Base-by-base conservation (phyloP, 2,888 invertebrate species). In the Athalia circularis region DNA sequence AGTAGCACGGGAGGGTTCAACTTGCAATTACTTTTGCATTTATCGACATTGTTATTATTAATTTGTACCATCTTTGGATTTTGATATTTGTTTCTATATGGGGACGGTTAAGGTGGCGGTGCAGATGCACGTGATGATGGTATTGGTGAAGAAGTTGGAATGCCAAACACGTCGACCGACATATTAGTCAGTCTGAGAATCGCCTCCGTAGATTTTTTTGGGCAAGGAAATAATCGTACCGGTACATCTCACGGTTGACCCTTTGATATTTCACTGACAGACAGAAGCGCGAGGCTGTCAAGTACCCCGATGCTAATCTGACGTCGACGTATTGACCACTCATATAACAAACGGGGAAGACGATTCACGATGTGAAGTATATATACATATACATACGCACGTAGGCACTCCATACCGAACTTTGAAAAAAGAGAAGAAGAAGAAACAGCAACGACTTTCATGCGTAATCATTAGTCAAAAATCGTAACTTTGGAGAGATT, bases 241-340 rank as follows among this genome's bases (percentile, higher is more conserved):
- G 84, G 86, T 84, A 86, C 83, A 87, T 87, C 86, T 87, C 82
- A 78, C 80, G 82, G 79, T 85, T 88, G 86, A 86, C 86, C 86
- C 83, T 84, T 82, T 82, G 83, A 83, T 81, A 82, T 83, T 83
- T 82, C 84, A 84, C 85, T 85, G 85, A 89, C 89, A 85, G 88
- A 89, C 89, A 88, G 89, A 89, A 89, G 89, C 89, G 89, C 88
- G 88, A 88, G 89, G 85, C 88, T 88, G 89, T 89, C 89, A 88
- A 89, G 87, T 85, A 84, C 82, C 86, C 15, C 87, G 89, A 89
- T 89, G 87, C 86, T 88, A 89, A 89, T 89, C 89, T 89, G 88
- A 89, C 89, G 88, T 86, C 85, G 86, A 89, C 87, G 88, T 89
- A 89, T 89, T 87, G 87, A 86, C 83, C 83, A 82, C 80, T 80